Conservation (phyloP, 1,140 invertebrate species). For the Temnothorax curvispinosus region DNA sequence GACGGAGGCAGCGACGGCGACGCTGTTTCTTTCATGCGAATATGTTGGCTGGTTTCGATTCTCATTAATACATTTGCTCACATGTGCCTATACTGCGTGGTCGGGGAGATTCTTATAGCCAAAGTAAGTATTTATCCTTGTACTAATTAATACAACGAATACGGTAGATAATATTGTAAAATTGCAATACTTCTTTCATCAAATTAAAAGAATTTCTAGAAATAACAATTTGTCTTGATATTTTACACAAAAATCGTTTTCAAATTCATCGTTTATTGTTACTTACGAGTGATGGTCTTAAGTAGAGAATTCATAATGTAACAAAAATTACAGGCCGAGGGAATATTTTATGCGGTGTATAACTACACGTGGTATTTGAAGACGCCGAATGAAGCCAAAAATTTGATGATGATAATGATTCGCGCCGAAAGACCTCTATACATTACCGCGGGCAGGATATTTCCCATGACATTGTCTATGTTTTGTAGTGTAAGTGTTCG, state of each 20-base stretch:
- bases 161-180: neutral
- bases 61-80: slow-evolving; percentile 31
- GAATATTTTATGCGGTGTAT: slow-evolving; percentile 29
- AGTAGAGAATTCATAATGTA: neutral
- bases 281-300: neutral
- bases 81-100: slow-evolving; percentile 43
- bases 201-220: neutral
- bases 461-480: slow-evolving; percentile 35
- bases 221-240: neutral
- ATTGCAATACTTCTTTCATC: neutral
- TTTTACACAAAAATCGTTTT: neutral
- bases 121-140: slow-evolving; percentile 20
- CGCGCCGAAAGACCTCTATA: slow-evolving; percentile 19
- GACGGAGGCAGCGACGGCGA: neutral
- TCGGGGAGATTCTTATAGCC: slow-evolving; percentile 34
- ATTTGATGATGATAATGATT: slow-evolving; percentile 19
- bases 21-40: slow-evolving; percentile 13
- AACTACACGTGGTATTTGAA: slow-evolving; percentile 11
- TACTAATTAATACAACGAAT: neutral
- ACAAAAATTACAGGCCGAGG: slow-evolving; percentile 29
- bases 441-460: slow-evolving; percentile 31
- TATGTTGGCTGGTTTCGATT: slow-evolving; percentile 45
- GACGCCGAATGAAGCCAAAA: slow-evolving; percentile 3
- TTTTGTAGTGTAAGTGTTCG: slow-evolving; percentile 25
- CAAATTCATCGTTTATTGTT: neutral